Percentiles rank a stretch among this genome's conserved stretches.
Conservation (phyloP, 2,113 vertebrate species). For the Embiotoca jacksoni region DNA sequence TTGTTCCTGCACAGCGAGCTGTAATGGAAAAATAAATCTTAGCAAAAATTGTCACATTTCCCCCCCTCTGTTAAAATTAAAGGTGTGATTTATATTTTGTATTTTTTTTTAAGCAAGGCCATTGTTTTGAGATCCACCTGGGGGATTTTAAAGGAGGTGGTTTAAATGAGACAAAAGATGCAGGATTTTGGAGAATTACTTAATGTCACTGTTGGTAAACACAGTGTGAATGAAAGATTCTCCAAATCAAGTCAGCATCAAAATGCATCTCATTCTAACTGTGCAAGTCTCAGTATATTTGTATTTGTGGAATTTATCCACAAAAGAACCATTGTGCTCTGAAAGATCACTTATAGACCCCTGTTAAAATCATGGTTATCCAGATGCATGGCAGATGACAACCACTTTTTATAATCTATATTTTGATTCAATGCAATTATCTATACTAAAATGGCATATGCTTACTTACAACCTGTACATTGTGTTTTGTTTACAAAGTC, state of each 20-base stretch:
- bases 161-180: slow-evolving; percentile 38
- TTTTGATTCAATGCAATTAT: too few relatives aligned
- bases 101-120: background rate
- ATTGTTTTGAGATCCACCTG: slow-evolving; percentile 22
- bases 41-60: background rate
- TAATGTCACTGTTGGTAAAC: slow-evolving; percentile 44
- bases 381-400: too few relatives aligned
- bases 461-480: too few relatives aligned
- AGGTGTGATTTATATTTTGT: background rate
- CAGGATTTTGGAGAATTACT: slow-evolving; percentile 35
- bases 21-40: background rate
- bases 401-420: too few relatives aligned
- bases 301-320: background rate
- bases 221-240: slow-evolving; percentile 39
- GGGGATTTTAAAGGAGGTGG: slow-evolving; percentile 32
- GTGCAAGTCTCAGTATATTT: slow-evolving; percentile 65
- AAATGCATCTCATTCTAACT: slow-evolving; percentile 53
- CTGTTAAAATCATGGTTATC: too few relatives aligned
- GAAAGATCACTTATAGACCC: too few relatives aligned
- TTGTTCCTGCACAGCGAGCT: background rate
- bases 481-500: too few relatives aligned
- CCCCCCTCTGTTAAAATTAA: slow-evolving; percentile 8
- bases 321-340: too few relatives aligned
- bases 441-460: too few relatives aligned
- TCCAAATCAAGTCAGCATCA: slow-evolving; percentile 50